A percentile compares a stretch with the other conserved stretches of the same genome.
phyloP scores from a whole-genome alignment of 2,888 invertebrate genomes.

The Aphodius granarius region DNA sequence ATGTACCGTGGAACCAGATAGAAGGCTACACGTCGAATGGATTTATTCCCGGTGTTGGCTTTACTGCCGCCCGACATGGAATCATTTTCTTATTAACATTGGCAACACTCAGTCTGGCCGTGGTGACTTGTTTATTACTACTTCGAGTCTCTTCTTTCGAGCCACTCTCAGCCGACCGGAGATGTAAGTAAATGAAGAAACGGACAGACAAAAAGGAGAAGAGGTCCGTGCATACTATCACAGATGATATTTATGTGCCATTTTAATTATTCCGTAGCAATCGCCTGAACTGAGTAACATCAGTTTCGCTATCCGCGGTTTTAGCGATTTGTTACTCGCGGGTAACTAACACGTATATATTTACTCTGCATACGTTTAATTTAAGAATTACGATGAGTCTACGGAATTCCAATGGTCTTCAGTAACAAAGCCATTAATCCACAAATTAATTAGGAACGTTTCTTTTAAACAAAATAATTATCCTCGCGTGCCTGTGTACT shows the following conservation, averaged over 20 bases:
- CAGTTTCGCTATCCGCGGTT: not conserved
- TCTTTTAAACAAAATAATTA: not conserved
- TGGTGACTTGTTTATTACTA: not conserved
- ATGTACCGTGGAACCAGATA: slow-evolving; percentile 18
- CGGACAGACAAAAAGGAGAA: not conserved
- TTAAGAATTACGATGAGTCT: not conserved
- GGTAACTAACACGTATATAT: not conserved
- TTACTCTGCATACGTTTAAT: not conserved
- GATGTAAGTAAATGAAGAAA: not conserved
- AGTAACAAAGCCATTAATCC: not conserved
- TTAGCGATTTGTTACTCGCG: not conserved
- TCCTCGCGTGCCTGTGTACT: not conserved
- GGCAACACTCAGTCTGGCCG: slow-evolving; percentile 13
- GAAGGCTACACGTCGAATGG: slow-evolving; percentile 22
- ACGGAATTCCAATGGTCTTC: not conserved
- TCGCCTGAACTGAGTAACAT: slow-evolving; percentile 1
- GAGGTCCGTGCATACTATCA: slow-evolving; percentile 5
- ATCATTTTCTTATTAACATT: slow-evolving; percentile 26
- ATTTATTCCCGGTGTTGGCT: slow-evolving; percentile 20
- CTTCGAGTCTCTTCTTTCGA: slow-evolving; percentile 2
- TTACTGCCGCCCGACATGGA: slow-evolving; percentile 26
- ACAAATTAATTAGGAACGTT: not conserved
- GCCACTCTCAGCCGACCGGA: not conserved
- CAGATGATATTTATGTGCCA: slow-evolving; percentile 7
- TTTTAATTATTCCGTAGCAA: slow-evolving; percentile 12